These are phyloP conservation scores for Hydrocynus forskahlii DNA, from an alignment of 2,797 vertebrate genomes.

Conservation along the genomic window DNA sequence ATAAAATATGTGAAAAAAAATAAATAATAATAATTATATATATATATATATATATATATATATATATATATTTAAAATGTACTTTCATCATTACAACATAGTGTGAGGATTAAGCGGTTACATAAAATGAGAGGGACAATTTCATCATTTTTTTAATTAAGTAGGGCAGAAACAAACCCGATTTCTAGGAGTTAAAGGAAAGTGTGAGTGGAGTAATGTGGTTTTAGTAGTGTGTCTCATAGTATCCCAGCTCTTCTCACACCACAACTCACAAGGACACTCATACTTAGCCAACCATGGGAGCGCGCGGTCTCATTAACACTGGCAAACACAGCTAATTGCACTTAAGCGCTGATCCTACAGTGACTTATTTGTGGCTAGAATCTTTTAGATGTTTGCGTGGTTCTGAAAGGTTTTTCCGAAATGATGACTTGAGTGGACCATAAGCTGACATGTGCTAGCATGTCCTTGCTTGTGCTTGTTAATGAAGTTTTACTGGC, in stretches of 20 bases:
- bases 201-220: not conserved
- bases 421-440: constrained; percentile 56
- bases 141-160: too few species aligned
- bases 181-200: not conserved
- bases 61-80: not conserved
- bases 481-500: constrained; percentile 78
- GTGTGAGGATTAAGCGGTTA: too few species aligned
- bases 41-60: too few species aligned
- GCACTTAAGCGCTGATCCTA: constrained; percentile 58
- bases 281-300: constrained; percentile 35
- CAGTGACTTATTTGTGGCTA: constrained; percentile 44
- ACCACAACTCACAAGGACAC: constrained; percentile 30
- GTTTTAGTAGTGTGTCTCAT: not conserved
- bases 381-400: constrained; percentile 33
- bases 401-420: constrained; percentile 53
- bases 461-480: constrained; percentile 71
- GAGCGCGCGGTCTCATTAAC: constrained; percentile 45
- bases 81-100: not conserved
- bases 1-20: too few species aligned
- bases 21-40: too few species aligned
- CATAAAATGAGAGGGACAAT: too few species aligned
- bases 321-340: constrained; percentile 55
- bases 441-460: constrained; percentile 67
- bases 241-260: not conserved
- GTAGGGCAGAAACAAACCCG: not conserved